Evolutionary conservation across 2,113 vertebrate genomes (phyloP), one percentile per base, ranked within the genome.

Genomic region (Oncorhynchus mykiss): DNA sequence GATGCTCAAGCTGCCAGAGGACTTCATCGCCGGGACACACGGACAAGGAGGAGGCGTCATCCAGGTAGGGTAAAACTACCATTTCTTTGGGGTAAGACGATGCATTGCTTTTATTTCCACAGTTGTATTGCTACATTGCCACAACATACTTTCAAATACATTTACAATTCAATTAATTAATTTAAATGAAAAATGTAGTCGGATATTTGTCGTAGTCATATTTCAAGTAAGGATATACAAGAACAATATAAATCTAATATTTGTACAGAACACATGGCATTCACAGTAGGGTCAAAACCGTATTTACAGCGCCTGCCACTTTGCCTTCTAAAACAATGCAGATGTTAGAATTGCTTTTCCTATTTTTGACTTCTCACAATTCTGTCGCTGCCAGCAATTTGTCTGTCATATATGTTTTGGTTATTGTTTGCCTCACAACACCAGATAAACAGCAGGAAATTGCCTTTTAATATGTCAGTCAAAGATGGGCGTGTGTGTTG

Each of bases 21-120:
- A 90, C 0, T 99, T 99, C 87, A 80, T 99, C 83, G 94, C 96
- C 3, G 96, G 91, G 13, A 93, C 87, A 1, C 59, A 83, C 0
- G 94, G 96, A 2, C 85, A 87, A 62, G 98, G 97, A 13, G 98
- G 98, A 51, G 98, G 97, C 2, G 97, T 99, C 78, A 98, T 99
- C 87, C 98, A 99, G 96, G 98, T 98, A 48, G 18, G 66, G 24
- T 5, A 34, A 18, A 16, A 31, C n/a, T 62, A 24, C 4, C 54
- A 20, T 22, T 22, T 8, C 59, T 62, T 62, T 62, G 7, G 59
- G n/a, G n/a, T 62, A 24, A 62, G 13, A 20, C 59, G 16, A 62
- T 62, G 59, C n/a, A 22, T 24, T 22, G 59, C 3, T 62, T 57
- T 62, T 8, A 9, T 62, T 22, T 9, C 22, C 59, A 24, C 59